Percentiles rank a stretch among this genome's conserved stretches.
These are phyloP conservation scores for Eupithecia subumbrata DNA, from an alignment of 2,888 invertebrate species.

Conservation along the genomic window DNA sequence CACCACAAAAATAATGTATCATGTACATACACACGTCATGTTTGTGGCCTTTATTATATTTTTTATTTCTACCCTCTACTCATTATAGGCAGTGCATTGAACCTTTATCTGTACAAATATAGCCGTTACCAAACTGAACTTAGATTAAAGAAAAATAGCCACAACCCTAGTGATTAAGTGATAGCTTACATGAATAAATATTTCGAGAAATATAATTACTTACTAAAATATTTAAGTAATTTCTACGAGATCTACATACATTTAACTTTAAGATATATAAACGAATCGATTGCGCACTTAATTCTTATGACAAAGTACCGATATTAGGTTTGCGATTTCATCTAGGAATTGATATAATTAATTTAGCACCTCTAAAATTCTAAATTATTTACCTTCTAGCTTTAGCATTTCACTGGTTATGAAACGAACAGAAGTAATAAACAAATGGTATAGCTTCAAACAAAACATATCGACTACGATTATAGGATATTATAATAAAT, in stretches of 20 bases:
- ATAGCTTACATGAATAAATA: slow-evolving; percentile 25
- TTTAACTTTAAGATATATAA: neutral
- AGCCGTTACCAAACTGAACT: slow-evolving; percentile 36
- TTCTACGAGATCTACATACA: slow-evolving; percentile 54
- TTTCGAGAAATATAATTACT: slow-evolving; percentile 41
- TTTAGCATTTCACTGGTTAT: slow-evolving; percentile 43
- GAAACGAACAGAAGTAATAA: slow-evolving; percentile 48
- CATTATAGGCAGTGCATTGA: slow-evolving; percentile 51
- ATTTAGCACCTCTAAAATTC: neutral
- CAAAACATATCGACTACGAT: neutral
- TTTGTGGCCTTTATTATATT: slow-evolving; percentile 45
- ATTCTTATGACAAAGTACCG: neutral
- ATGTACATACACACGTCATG: no score
- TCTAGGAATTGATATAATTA: neutral
- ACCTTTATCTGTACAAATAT: slow-evolving; percentile 53
- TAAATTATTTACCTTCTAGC: neutral
- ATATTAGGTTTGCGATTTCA: neutral
- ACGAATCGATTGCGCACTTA: neutral
- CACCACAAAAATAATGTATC: slow-evolving; percentile 24
- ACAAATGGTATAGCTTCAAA: neutral
- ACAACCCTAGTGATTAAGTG: slow-evolving; percentile 39
- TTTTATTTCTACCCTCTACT: slow-evolving; percentile 41
- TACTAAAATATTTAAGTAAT: slow-evolving; percentile 35
- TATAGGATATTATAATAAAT: neutral
- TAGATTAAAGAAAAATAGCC: slow-evolving; percentile 35